Conservation (phyloP, 2,797 vertebrate species). For the Salmo trutta region DNA sequence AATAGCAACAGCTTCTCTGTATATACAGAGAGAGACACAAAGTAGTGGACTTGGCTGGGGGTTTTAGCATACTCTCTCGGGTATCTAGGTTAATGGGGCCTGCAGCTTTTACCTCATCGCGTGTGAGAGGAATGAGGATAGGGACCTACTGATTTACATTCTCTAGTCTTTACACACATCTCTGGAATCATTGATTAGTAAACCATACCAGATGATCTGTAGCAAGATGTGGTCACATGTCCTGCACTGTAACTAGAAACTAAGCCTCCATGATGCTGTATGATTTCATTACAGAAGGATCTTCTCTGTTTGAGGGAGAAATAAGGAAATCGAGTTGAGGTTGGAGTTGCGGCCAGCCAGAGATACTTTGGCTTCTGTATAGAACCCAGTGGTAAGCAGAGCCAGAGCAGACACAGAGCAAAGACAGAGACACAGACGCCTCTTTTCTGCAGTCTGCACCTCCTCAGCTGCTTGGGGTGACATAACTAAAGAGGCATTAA, state of each 20-base stretch:
- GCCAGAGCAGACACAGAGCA: constrained; percentile 30
- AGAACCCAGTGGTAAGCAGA: background rate
- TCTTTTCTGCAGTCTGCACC: constrained; percentile 24
- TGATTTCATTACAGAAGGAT: constrained; percentile 12
- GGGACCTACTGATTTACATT: background rate
- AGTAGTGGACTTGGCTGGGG: constrained; percentile 25
- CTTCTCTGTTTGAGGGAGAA: constrained; percentile 53
- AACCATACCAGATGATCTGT: background rate
- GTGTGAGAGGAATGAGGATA: constrained; percentile 60
- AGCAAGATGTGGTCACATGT: background rate
- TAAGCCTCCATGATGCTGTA: background rate
- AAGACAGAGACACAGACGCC: constrained; percentile 22
- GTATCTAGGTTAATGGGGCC: constrained; percentile 35
- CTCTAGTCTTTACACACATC: background rate
- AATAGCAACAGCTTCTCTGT: constrained; percentile 47
- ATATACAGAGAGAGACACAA: constrained; percentile 21
- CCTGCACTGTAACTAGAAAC: background rate
- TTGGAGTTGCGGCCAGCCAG: background rate
- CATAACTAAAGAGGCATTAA: constrained; percentile 78
- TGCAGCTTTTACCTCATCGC: constrained; percentile 39
- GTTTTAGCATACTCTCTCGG: constrained; percentile 30
- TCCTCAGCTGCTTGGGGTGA: constrained; percentile 57
- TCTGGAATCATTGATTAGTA: background rate
- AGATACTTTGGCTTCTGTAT: background rate
- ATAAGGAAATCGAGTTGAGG: background rate